These are phyloP conservation scores for Ptyas mucosa DNA, from an alignment of 2,113 vertebrate species.

Conservation along the genomic window DNA sequence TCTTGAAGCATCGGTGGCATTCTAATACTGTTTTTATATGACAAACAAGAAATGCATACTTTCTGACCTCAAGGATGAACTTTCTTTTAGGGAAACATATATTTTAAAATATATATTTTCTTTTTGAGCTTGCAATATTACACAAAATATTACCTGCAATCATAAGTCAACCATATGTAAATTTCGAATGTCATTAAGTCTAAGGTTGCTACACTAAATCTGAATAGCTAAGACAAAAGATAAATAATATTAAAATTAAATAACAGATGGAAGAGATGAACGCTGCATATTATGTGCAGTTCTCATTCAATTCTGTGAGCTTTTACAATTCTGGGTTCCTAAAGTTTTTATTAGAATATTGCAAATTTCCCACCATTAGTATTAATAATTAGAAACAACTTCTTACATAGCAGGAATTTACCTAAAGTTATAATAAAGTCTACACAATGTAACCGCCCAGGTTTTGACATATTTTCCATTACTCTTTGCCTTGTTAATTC, in stretches of 20 bases:
- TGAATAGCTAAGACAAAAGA: neutral
- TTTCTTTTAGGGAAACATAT: neutral
- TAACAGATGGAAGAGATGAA: neutral
- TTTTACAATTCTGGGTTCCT: neutral
- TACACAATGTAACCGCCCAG: neutral
- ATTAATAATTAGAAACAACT: neutral
- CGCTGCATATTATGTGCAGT: neutral
- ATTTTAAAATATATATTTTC: constrained; percentile 24
- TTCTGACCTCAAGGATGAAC: neutral
- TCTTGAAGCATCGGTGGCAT: neutral
- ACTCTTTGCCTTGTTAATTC: neutral
- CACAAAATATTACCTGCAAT: constrained; percentile 30
- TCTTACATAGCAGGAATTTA: neutral
- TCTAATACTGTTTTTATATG: neutral
- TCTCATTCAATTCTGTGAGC: neutral
- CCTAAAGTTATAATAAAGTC: neutral
- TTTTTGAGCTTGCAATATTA: constrained; percentile 25
- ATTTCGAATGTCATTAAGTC: neutral
- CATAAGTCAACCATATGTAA: neutral
- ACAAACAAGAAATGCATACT: neutral
- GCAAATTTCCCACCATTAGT: neutral
- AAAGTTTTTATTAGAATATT: neutral
- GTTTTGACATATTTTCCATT: neutral
- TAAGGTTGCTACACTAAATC: neutral
- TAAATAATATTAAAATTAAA: neutral